Evolutionary conservation across 2,113 vertebrate species (phyloP).

Genomic region (Pangasianodon gigas): DNA sequence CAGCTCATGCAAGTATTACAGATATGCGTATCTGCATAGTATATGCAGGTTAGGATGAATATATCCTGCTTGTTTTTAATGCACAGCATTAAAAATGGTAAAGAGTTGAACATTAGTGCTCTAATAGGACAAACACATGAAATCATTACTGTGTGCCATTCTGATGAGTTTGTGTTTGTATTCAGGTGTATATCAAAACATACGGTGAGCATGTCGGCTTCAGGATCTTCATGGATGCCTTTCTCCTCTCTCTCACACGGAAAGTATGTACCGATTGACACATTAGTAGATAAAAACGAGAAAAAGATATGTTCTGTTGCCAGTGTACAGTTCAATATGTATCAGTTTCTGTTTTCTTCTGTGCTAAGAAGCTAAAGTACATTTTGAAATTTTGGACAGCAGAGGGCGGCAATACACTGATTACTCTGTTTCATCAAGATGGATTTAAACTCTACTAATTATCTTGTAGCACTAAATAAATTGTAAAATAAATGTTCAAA

Average conservation of each 20-base stretch:
- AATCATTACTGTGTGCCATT: not conserved
- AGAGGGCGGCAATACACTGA: slow-evolving; percentile 7
- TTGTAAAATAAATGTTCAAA: not conserved
- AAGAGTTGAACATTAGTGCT: not conserved
- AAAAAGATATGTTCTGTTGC: not conserved
- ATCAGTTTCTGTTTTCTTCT: not conserved
- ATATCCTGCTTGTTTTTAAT: not conserved
- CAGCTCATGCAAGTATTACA: not conserved
- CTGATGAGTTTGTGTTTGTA: not conserved
- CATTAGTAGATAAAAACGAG: too few relatives aligned
- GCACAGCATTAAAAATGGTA: not conserved
- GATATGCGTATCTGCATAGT: not conserved
- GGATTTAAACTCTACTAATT: not conserved
- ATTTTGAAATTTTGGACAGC: not conserved
- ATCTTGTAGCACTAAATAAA: not conserved
- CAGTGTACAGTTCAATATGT: not conserved
- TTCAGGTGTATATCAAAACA: slow-evolving; percentile 89
- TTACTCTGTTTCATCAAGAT: not conserved
- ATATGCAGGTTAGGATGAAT: not conserved
- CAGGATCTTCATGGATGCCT: slow-evolving; percentile 96
- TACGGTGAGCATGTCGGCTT: slow-evolving; percentile 96
- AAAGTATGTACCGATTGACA: slow-evolving; percentile 77
- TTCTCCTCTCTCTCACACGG: slow-evolving; percentile 90
- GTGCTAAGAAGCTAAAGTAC: not conserved
- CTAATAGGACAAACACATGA: not conserved